phyloP scores from a whole-genome alignment of 2,113 vertebrate species.

The Malurus cyaneus region DNA sequence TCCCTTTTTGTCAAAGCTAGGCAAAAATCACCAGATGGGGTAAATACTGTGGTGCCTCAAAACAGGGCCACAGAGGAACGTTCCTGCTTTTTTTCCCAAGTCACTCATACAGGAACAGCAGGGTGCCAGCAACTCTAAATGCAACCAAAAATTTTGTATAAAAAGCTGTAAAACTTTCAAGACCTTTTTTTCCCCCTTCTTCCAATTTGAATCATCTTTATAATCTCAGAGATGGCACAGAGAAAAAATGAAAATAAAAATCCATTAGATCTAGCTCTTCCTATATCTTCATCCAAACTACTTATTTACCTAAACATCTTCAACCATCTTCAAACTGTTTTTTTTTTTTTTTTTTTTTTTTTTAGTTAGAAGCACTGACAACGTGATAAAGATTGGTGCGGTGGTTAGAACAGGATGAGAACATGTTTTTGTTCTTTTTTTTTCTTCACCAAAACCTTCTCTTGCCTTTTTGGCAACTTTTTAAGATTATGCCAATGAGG shows the following conservation, averaged over 20 bases:
- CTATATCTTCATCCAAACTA: neutral
- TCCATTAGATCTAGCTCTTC: neutral
- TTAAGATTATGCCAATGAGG: neutral
- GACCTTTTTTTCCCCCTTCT: neutral
- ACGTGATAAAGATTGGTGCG: neutral
- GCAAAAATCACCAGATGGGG: neutral
- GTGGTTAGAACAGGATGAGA: neutral
- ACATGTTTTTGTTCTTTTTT: neutral
- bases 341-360: neutral
- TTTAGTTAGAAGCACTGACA: neutral
- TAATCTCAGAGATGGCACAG: neutral
- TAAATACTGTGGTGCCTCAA: neutral
- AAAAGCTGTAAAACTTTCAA: neutral
- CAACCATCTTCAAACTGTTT: neutral
- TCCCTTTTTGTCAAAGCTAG: neutral
- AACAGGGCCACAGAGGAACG: neutral
- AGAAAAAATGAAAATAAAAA: neutral
- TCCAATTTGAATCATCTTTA: neutral
- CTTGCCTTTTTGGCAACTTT: neutral
- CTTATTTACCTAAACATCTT: neutral
- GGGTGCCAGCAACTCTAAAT: neutral
- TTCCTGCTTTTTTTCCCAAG: neutral
- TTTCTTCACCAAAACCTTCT: neutral
- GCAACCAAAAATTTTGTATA: neutral
- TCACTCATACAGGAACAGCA: neutral